Base-by-base conservation (phyloP, 2,113 vertebrate species). In the Austrofundulus limnaeus region DNA sequence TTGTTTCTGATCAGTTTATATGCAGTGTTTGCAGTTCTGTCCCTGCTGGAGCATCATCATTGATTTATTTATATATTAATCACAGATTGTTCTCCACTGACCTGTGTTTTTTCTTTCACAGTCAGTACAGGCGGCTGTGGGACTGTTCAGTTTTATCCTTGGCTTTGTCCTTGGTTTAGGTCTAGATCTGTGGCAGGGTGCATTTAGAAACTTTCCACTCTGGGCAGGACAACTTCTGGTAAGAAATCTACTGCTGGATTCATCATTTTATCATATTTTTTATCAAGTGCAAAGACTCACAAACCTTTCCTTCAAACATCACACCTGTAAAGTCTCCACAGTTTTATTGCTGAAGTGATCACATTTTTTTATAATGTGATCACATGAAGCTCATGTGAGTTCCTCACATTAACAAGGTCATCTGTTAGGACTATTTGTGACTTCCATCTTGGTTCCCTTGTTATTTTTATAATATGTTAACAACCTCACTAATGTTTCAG, bases 81-180 rank as follows among this genome's bases (percentile, higher is more conserved):
- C 3, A 28, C 3, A 28, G 28, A 28, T 8, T 10, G 7, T 28
- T 31, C 15, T 28, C n/a, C n/a, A n/a, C n/a, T n/a, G n/a, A n/a
- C n/a, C n/a, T n/a, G n/a, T n/a, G 25, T 17, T 10, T 56, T 56
- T 13, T 70, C 41, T 73, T 60, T 8, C 17, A 10, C 71, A 92
- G 91, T 37, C 76, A 7, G 24, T 86, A 60, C 91, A 92, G 48
- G 88, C 90, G 2, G 75, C 91, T 82, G 43, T 83, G 4, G 90
- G 87, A 17, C n/a, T 87, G 21, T 46, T 89, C 39, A 78, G 77
- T 60, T 70, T 92, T 16, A 82, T 78, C 15, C 37, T 87, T 0
- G 90, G 85, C 10, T 0, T 0, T 5, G 45, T 73, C 11, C 11
- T 80, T 12, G 0, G 12, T 3, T 5, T 0, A 1, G 9, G 0